Evolutionary conservation across 2,113 vertebrate genomes (phyloP).

Genomic region (Redunca redunca): DNA sequence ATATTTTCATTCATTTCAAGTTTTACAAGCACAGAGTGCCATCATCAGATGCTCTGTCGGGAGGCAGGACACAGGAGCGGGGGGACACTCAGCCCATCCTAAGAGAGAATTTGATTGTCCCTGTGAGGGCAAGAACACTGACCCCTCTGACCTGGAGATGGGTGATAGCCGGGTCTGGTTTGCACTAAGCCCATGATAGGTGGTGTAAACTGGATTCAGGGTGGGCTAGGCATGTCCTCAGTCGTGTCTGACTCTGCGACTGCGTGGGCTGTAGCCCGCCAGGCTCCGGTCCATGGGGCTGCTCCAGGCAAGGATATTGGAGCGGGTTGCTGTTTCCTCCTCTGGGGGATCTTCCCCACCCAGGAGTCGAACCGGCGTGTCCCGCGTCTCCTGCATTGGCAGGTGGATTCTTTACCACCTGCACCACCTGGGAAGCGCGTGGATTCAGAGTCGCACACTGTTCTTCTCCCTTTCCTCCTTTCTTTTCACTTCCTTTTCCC

Average conservation of each 20-base stretch:
- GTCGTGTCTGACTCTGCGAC: background rate
- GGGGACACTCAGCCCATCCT: no score
- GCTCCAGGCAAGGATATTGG: background rate
- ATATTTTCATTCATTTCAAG: constrained; percentile 61
- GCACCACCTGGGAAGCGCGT: background rate
- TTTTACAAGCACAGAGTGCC: constrained; percentile 9
- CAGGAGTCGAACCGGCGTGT: background rate
- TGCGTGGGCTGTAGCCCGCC: background rate
- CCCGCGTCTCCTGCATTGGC: background rate
- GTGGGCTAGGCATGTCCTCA: background rate
- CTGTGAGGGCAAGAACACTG: background rate
- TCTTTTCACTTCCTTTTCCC: background rate
- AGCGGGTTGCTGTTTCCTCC: background rate
- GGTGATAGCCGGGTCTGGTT: accelerated
- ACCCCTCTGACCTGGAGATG: accelerated
- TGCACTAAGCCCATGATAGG: background rate
- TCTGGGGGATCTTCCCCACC: background rate
- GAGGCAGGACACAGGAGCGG: background rate
- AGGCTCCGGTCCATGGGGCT: background rate
- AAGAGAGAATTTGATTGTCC: background rate
- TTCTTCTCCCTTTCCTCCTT: background rate
- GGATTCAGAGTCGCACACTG: accelerated
- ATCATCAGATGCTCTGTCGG: background rate
- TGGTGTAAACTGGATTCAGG: background rate
- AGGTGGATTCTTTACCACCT: background rate